Evolutionary conservation across 2,113 vertebrate genomes (phyloP).

Genomic region (Phoxinus phoxinus): DNA sequence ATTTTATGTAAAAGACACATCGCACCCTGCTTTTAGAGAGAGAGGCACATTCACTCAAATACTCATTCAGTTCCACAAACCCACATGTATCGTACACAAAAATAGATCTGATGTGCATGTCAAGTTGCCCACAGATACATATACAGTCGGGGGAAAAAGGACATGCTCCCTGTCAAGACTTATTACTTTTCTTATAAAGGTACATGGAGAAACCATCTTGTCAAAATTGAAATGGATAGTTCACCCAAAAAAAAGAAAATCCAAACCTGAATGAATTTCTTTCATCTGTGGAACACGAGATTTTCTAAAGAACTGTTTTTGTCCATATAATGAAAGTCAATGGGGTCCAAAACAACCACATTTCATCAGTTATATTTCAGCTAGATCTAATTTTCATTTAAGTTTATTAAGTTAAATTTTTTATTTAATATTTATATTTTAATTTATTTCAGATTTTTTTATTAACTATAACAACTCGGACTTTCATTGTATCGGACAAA

Average conservation of each 20-base stretch:
- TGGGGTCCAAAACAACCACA: no score
- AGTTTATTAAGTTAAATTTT: no score
- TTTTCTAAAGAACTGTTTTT: no score
- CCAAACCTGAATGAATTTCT: no score
- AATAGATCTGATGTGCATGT: conserved; percentile 19
- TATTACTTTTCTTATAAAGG: not conserved
- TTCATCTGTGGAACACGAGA: no score
- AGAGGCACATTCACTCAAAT: conserved; percentile 39
- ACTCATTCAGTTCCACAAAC: conserved; percentile 26
- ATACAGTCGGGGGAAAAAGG: not conserved
- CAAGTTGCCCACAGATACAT: not conserved
- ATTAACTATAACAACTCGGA: not conserved
- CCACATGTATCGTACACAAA: conserved; percentile 23
- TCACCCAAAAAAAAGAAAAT: not conserved
- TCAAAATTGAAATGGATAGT: not conserved
- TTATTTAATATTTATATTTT: no score
- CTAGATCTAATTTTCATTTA: no score
- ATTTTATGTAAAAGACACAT: conserved; percentile 64
- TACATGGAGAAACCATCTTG: not conserved
- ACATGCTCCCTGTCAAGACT: not conserved
- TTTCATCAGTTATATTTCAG: no score
- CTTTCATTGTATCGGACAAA: not conserved
- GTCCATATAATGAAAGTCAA: no score
- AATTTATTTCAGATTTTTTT: not conserved
- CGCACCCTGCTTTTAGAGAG: conserved; percentile 29